These are phyloP conservation scores for Tachina grossa DNA, from an alignment of 2,888 invertebrate genomes.

Conservation along the genomic window DNA sequence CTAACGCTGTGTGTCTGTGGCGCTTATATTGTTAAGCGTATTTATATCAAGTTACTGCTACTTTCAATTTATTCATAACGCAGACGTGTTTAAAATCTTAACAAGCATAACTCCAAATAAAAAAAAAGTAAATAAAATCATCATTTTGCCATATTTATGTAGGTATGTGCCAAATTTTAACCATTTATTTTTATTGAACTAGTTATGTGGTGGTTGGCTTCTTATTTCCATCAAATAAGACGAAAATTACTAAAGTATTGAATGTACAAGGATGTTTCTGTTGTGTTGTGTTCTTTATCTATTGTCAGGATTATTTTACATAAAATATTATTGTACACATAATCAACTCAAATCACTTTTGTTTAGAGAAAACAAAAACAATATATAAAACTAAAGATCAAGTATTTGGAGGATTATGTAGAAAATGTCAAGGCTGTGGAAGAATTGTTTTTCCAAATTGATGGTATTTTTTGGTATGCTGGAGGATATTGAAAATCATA, in stretches of 20 bases:
- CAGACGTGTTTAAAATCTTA: conserved; percentile 34
- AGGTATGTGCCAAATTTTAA: conserved; percentile 17
- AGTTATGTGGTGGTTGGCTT: not conserved
- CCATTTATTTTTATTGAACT: conserved; percentile 23
- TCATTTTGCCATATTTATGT: not conserved
- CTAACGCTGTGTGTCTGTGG: not conserved
- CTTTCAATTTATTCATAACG: conserved; percentile 32
- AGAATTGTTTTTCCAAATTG: too few relatives aligned
- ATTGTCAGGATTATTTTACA: not conserved
- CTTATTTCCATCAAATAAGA: not conserved
- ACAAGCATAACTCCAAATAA: conserved; percentile 4
- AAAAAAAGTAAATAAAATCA: not conserved
- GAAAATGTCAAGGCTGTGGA: too few relatives aligned
- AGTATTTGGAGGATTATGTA: too few relatives aligned
- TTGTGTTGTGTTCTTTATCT: not conserved
- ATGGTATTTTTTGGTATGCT: too few relatives aligned
- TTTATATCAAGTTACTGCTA: conserved; percentile 11
- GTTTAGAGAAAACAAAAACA: not conserved
- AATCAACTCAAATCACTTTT: conserved; percentile 1
- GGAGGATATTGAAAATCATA: too few relatives aligned
- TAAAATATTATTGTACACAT: not conserved
- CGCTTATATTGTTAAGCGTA: not conserved
- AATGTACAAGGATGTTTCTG: not conserved
- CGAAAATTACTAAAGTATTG: not conserved
- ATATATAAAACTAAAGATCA: too few relatives aligned